Conservation (phyloP, 2,797 vertebrate genomes). For the Neopelma chrysocephalum region DNA sequence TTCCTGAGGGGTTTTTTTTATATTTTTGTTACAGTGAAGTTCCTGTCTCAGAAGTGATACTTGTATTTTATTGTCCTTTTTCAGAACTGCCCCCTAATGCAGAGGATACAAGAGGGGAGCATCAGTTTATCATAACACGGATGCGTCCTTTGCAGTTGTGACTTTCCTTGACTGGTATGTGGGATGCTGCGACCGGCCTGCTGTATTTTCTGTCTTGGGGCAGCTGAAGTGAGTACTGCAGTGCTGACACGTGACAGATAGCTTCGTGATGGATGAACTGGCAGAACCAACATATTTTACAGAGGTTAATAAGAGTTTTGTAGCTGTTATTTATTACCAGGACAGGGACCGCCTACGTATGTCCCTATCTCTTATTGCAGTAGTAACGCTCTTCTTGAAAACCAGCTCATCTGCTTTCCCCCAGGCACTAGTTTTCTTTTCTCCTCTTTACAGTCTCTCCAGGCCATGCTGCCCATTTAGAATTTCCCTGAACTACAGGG, state of each 20-base stretch:
- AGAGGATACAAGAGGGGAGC: background rate
- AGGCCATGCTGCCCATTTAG: background rate
- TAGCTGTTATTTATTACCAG: constrained; percentile 22
- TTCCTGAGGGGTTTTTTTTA: background rate
- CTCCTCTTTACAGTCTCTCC: background rate
- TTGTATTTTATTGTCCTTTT: background rate
- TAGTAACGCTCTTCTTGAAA: background rate
- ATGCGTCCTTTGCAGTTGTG: background rate
- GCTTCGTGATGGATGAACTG: background rate
- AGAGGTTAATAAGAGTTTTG: constrained; percentile 15
- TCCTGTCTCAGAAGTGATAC: background rate
- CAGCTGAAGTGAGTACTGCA: background rate
- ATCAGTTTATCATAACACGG: background rate
- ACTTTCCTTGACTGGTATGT: background rate
- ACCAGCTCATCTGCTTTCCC: constrained; percentile 17
- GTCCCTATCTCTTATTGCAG: background rate
- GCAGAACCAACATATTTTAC: background rate
- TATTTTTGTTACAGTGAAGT: background rate
- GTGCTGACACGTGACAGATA: background rate
- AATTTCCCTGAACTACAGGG: constrained; percentile 5
- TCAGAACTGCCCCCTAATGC: background rate
- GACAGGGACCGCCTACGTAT: background rate
- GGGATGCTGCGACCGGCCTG: rapidly evolving
- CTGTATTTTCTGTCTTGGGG: background rate
- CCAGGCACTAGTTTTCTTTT: background rate